Conservation (phyloP, 2,888 invertebrate species). For the Nipponacmea schrenckii region DNA sequence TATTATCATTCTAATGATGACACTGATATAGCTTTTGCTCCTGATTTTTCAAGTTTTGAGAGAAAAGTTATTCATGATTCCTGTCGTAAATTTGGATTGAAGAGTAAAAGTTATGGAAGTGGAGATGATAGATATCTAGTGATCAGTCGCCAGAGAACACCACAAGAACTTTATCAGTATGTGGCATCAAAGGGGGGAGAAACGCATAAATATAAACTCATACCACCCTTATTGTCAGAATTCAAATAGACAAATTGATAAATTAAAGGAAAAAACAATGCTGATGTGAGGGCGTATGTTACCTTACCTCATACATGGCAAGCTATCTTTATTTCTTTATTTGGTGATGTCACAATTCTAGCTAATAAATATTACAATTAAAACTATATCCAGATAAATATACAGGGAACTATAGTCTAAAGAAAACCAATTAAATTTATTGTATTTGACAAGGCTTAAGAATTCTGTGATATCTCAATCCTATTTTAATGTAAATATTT, state of each 20-base stretch:
- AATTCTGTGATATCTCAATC: no score
- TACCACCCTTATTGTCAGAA: slow-evolving; percentile 42
- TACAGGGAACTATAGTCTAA: no score
- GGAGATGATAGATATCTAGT: slow-evolving; percentile 70
- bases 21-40: slow-evolving; percentile 67
- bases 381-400: no score
- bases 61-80: slow-evolving; percentile 67
- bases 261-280: no score
- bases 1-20: slow-evolving; percentile 60
- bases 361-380: no score
- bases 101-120: slow-evolving; percentile 71
- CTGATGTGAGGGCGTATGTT: no score
- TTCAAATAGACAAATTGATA: background rate
- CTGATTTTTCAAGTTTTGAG: slow-evolving; percentile 69
- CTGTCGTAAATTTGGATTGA: slow-evolving; percentile 68
- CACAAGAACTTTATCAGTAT: slow-evolving; percentile 69
- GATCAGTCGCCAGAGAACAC: slow-evolving; percentile 70
- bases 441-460: no score
- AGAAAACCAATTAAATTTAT: no score
- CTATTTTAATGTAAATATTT: no score
- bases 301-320: no score
- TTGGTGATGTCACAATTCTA: no score
- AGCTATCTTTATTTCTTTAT: no score
- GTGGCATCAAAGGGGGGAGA: slow-evolving; percentile 69
- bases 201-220: slow-evolving; percentile 71